These are phyloP conservation scores for Onychostoma macrolepis DNA, from an alignment of 2,113 vertebrate species.

Conservation along the genomic window DNA sequence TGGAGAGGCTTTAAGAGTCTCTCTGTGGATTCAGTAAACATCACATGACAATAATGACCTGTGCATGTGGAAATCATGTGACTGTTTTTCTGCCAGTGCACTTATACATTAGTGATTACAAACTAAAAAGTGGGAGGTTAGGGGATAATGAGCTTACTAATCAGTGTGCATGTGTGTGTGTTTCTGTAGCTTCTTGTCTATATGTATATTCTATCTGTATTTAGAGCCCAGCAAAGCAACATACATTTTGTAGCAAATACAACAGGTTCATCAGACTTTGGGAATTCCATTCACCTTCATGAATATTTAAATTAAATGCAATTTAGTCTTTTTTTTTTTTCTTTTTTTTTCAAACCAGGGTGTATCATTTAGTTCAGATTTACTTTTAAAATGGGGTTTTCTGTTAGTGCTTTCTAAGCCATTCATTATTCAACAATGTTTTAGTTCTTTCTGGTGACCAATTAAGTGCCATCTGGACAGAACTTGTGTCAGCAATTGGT, in stretches of 20 bases:
- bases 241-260: not conserved
- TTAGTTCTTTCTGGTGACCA: slow-evolving; percentile 12
- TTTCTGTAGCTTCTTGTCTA: not conserved
- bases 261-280: not conserved
- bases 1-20: not conserved
- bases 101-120: not conserved
- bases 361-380: too few species aligned
- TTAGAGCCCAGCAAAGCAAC: not conserved
- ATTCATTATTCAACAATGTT: not conserved
- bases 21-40: slow-evolving; percentile 1
- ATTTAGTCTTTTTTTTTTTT: not conserved
- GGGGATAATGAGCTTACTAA: not conserved
- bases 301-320: not conserved
- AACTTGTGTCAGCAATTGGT: slow-evolving; percentile 11
- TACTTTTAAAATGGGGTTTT: not conserved
- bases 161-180: not conserved
- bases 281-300: not conserved
- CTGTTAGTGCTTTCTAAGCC: not conserved
- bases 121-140: not conserved
- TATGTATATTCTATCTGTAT: not conserved
- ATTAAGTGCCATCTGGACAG: slow-evolving; percentile 25
- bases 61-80: not conserved
- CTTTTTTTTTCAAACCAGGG: not conserved
- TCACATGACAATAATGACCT: not conserved
- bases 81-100: not conserved